These are phyloP conservation scores for Sitobion miscanthi DNA, from an alignment of 1,140 invertebrate genomes.

Conservation along the genomic window DNA sequence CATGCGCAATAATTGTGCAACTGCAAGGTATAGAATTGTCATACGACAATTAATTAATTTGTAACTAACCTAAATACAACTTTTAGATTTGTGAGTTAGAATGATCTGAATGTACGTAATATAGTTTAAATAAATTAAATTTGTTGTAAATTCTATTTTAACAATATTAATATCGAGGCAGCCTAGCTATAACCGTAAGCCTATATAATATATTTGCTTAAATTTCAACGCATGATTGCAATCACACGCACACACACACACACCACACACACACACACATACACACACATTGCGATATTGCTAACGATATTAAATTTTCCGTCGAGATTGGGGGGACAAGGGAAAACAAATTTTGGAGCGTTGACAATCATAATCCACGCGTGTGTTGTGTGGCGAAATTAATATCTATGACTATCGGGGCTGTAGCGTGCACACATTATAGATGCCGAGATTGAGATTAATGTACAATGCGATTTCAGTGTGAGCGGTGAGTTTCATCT, in stretches of 20 bases:
- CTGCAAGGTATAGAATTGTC: too few relatives aligned
- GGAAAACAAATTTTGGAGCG: neutral
- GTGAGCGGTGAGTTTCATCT: neutral
- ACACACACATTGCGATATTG: neutral
- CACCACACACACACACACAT: neutral
- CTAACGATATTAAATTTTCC: neutral
- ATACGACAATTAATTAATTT: too few relatives aligned
- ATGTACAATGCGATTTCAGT: neutral
- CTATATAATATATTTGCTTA: neutral
- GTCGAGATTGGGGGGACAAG: neutral
- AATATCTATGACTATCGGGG: neutral
- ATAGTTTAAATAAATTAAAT: too few relatives aligned
- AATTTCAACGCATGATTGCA: neutral
- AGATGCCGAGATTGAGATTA: neutral
- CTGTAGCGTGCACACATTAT: too few relatives aligned
- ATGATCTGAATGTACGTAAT: too few relatives aligned
- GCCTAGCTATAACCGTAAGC: neutral
- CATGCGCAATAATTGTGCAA: too few relatives aligned
- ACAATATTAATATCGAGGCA: neutral
- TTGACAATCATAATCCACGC: neutral
- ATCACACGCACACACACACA: too few relatives aligned
- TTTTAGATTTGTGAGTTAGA: too few relatives aligned
- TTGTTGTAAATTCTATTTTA: too few relatives aligned
- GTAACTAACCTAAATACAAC: too few relatives aligned
- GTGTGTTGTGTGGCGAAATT: neutral